A percentile compares a stretch with the other conserved stretches of the same genome.
Evolutionary conservation across 92 coral and sea anemone species (phyloP).

Genomic region (Bergia puertoricense): DNA sequence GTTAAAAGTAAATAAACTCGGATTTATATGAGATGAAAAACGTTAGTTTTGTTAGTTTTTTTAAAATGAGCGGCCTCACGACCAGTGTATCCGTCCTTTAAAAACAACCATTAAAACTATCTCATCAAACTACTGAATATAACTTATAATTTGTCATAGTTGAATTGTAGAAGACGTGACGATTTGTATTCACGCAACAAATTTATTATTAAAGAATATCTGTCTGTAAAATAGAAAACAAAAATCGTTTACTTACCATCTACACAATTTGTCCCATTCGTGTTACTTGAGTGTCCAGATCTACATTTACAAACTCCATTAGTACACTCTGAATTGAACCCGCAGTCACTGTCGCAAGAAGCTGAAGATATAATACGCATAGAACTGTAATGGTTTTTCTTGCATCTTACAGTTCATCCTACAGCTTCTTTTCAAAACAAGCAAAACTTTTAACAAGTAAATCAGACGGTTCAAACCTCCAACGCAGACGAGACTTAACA

Average conservation of each 20-base stretch:
- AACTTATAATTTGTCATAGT: background rate
- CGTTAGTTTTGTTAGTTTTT: too few relatives aligned
- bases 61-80: too few relatives aligned
- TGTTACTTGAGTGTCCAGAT: conserved; percentile 4
- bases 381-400: background rate
- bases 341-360: conserved; percentile 10
- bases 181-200: background rate
- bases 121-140: too few relatives aligned
- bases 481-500: background rate
- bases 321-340: conserved; percentile 12
- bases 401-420: too few relatives aligned
- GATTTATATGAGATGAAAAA: too few relatives aligned
- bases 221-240: background rate
- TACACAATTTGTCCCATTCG: conserved; percentile 21
- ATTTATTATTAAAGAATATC: background rate
- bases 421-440: background rate
- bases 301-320: conserved; percentile 16
- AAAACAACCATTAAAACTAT: too few relatives aligned
- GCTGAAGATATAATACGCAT: background rate
- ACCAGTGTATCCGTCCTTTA: too few relatives aligned
- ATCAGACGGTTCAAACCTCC: conserved; percentile 9
- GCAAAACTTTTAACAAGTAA: background rate
- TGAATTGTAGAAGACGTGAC: background rate
- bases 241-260: background rate
- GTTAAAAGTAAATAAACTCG: too few relatives aligned